phyloP scores from a whole-genome alignment of 2,113 vertebrate genomes.

The Cynopterus brachyotis region DNA sequence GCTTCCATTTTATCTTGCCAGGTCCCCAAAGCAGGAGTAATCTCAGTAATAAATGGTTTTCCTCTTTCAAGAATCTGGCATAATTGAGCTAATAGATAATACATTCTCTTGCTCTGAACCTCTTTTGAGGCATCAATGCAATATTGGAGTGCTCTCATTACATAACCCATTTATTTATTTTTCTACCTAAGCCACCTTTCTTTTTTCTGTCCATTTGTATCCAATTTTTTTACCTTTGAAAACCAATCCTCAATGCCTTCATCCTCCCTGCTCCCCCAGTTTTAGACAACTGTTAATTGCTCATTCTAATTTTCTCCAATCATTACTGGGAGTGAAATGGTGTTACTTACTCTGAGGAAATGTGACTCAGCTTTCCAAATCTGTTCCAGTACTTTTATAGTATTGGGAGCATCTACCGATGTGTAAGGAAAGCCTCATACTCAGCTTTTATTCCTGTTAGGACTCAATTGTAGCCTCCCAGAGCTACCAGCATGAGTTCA shows the following conservation, averaged over 20 bases:
- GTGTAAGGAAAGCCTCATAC: background rate
- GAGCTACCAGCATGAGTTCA: background rate
- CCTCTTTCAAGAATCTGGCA: background rate
- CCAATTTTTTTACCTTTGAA: background rate
- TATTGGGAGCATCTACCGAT: background rate
- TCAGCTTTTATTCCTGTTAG: background rate
- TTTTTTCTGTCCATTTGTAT: background rate
- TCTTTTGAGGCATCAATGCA: background rate
- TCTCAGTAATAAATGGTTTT: background rate
- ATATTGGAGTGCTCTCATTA: background rate
- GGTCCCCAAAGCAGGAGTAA: background rate
- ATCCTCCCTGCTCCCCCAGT: background rate
- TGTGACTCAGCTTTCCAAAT: background rate
- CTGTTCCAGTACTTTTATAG: background rate
- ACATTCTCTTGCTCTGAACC: background rate
- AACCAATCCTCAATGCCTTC: background rate
- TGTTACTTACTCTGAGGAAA: background rate
- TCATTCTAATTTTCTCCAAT: background rate
- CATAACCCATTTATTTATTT: background rate
- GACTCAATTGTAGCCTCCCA: background rate
- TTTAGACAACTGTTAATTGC: background rate
- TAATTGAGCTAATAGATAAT: background rate
- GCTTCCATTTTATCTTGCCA: background rate
- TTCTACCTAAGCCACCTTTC: background rate
- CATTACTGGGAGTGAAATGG: background rate